Conservation (phyloP, 2,113 vertebrate genomes). For the Thinocorus orbignyianus region DNA sequence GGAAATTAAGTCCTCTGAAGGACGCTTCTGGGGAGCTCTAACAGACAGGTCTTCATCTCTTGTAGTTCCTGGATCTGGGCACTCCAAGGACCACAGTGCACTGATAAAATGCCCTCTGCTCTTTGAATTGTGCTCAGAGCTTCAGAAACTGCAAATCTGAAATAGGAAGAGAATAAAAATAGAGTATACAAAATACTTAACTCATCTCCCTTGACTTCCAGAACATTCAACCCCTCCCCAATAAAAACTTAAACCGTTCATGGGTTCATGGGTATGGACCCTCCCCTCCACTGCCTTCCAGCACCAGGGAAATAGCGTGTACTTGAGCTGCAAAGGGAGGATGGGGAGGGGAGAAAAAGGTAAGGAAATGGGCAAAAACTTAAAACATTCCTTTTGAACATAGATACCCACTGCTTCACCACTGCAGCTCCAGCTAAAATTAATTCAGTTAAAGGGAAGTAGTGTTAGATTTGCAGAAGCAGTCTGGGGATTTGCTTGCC, state of each 20-base stretch:
- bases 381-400: not conserved
- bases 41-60: slow-evolving; percentile 86
- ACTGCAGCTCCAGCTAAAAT: not conserved
- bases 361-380: not conserved
- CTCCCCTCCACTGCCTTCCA: not conserved
- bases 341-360: not conserved
- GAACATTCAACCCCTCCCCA: not conserved
- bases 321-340: not conserved
- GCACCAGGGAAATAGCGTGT: not conserved
- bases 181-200: not conserved
- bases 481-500: not conserved
- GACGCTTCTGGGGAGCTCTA: slow-evolving; percentile 46
- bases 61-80: slow-evolving; percentile 83
- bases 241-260: not conserved
- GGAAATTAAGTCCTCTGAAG: slow-evolving; percentile 35
- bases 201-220: not conserved
- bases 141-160: slow-evolving; percentile 72
- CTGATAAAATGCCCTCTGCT: slow-evolving; percentile 79
- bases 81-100: slow-evolving; percentile 79
- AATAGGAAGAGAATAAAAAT: not conserved
- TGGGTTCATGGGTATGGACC: not conserved
- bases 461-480: not conserved
- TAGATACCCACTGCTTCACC: not conserved
- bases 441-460: not conserved
- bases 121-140: slow-evolving; percentile 79